Base-by-base conservation (phyloP, 2,113 vertebrate species). In the Solea solea region DNA sequence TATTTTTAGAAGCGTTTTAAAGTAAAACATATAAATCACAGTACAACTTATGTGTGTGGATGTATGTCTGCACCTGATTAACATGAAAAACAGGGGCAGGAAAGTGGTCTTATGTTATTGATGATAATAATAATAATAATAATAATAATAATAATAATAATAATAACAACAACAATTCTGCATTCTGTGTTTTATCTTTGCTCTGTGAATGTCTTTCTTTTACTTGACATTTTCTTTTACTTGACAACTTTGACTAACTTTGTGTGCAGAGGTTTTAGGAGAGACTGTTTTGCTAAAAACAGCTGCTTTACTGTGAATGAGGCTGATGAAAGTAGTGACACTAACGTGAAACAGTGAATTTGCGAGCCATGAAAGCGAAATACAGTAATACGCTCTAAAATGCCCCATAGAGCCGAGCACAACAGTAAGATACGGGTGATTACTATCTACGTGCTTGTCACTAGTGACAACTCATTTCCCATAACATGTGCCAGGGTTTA, bases 201-300 rank as follows among this genome's bases (percentile, higher is more conserved):
- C 58, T 51, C 5, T 64, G 16, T 50, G 54, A 73, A 68, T 64
- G 46, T 70, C 54, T 55, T 8, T 39, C 42, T 40, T 52, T 56
- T 15, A 51, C 69, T 52, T 27, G 44, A 28, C 21, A 16, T 41
- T 10, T 71, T 44, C 25, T 67, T 49, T 57, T 46, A 16, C 34
- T 15, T 2, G 15, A 34, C 52, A 28, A 44, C 58, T 60, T 0
- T 59, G 55, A 44, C 46, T 60, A 28, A 44, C 58, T 60, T 0
- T 59, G 55, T 60, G 56, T 39, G 7, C 42, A 46, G 44, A 58
- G 7, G 42, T 8, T 50, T 40, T 6, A 64, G n/a, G 39, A 4
- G 21, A 28, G 11, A 12, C 9, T 2, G 2, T 27, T 53, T 25
- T 27, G 10, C 4, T 21, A 27, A 27, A 14, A 39, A 15, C 28